Conservation (phyloP, 1,140 invertebrate genomes). For the Bradysia coprophila region DNA sequence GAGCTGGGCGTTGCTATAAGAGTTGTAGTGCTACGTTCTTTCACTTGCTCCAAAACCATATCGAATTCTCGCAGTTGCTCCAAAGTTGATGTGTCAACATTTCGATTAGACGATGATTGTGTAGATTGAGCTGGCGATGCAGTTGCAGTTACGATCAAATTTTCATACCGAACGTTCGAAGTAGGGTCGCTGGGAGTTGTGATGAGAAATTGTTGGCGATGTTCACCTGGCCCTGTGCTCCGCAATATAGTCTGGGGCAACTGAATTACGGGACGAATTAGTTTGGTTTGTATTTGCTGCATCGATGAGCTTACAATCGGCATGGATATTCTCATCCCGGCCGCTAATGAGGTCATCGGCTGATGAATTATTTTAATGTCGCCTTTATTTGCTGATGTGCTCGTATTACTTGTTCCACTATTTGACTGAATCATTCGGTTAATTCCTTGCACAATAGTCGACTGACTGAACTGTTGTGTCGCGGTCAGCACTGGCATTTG, state of each 20-base stretch:
- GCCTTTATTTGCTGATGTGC: too few species aligned
- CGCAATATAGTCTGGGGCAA: background rate
- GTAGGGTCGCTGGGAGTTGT: background rate
- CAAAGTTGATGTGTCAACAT: constrained; percentile 32
- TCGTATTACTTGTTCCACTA: too few species aligned
- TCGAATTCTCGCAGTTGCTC: constrained; percentile 66
- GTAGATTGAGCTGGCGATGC: background rate
- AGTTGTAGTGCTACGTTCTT: constrained; percentile 28
- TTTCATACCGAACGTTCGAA: background rate
- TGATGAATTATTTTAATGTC: too few species aligned
- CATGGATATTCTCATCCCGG: too few species aligned
- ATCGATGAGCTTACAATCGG: too few species aligned
- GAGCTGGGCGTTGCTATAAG: background rate
- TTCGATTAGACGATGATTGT: constrained; percentile 5
- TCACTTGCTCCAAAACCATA: constrained; percentile 61
- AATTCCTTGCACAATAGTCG: too few species aligned
- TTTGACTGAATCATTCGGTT: too few species aligned
- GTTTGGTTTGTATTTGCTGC: too few species aligned
- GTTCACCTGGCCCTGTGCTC: too few species aligned
- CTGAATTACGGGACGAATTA: background rate
- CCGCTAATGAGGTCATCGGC: too few species aligned
- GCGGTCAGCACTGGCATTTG: too few species aligned
- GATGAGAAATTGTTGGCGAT: background rate
- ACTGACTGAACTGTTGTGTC: too few species aligned
- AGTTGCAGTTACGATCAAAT: background rate